phyloP scores from a whole-genome alignment of 2,797 vertebrate genomes.

The Danio albolineatus region DNA sequence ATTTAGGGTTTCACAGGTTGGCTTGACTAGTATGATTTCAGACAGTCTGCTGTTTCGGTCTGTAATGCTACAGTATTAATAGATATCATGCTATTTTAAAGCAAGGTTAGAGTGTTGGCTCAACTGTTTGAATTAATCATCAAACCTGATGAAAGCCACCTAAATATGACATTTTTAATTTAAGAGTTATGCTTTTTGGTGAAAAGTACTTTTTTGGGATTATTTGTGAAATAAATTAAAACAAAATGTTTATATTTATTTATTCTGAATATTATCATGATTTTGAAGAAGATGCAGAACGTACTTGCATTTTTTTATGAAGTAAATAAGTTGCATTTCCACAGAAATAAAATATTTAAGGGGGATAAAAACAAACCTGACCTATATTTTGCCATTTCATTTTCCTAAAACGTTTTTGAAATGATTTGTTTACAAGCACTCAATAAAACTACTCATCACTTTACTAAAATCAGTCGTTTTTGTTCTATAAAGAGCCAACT shows the following conservation, averaged over 20 bases:
- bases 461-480: too few species aligned
- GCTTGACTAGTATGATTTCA: conserved; percentile 3
- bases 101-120: not conserved
- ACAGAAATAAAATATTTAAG: too few species aligned
- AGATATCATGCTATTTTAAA: not conserved
- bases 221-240: not conserved
- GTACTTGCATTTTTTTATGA: too few species aligned
- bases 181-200: not conserved
- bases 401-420: not conserved
- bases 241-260: too few species aligned
- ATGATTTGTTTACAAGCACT: too few species aligned
- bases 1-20: conserved; percentile 29
- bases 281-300: too few species aligned
- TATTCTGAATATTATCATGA: too few species aligned
- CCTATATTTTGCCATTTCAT: too few species aligned
- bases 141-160: not conserved
- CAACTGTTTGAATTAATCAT: not conserved
- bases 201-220: not conserved
- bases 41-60: conserved; percentile 12
- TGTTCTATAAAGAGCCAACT: too few species aligned
- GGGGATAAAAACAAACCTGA: too few species aligned
- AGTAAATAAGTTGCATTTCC: too few species aligned
- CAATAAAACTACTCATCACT: too few species aligned
- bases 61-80: not conserved
- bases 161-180: not conserved